A percentile compares a stretch with the other conserved stretches of the same genome.
Evolutionary conservation across 2,797 vertebrate species (phyloP).

Genomic region (Alcedo quadribrachys): DNA sequence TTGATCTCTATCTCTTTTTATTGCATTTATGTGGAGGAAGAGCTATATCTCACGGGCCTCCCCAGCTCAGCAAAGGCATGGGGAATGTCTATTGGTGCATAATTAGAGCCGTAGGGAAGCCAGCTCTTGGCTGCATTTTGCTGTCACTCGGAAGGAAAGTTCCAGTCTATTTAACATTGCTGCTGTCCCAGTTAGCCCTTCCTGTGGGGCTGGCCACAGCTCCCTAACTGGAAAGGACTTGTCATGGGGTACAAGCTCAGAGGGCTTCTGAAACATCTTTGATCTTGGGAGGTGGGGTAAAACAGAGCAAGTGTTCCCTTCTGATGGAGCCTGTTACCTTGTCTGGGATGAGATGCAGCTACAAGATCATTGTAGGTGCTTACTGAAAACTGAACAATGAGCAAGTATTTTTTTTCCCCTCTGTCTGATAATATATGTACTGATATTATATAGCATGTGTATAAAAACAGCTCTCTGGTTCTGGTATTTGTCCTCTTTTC

Average conservation of each 20-base stretch:
- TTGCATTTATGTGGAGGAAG: background rate
- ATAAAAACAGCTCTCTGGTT: background rate
- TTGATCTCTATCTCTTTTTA: background rate
- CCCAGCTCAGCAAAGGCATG: background rate
- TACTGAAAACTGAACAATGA: background rate
- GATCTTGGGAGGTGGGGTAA: background rate
- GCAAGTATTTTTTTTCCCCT: background rate
- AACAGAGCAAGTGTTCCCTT: background rate
- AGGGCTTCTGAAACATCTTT: background rate
- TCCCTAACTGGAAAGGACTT: background rate
- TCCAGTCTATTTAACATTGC: conserved; percentile 10
- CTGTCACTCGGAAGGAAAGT: background rate
- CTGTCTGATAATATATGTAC: accelerated
- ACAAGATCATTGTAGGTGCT: background rate
- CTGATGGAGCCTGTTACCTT: background rate
- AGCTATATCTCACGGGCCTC: background rate
- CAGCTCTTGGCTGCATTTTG: background rate
- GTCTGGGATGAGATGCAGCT: background rate
- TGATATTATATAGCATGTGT: background rate
- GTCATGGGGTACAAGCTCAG: background rate
- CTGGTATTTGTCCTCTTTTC: background rate
- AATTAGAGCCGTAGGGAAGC: background rate
- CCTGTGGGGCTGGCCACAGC: accelerated
- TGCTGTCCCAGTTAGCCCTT: background rate
- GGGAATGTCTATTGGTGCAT: background rate